phyloP scores from a whole-genome alignment of 2,888 invertebrate species.

The Pycnomerus fuliginosus region DNA sequence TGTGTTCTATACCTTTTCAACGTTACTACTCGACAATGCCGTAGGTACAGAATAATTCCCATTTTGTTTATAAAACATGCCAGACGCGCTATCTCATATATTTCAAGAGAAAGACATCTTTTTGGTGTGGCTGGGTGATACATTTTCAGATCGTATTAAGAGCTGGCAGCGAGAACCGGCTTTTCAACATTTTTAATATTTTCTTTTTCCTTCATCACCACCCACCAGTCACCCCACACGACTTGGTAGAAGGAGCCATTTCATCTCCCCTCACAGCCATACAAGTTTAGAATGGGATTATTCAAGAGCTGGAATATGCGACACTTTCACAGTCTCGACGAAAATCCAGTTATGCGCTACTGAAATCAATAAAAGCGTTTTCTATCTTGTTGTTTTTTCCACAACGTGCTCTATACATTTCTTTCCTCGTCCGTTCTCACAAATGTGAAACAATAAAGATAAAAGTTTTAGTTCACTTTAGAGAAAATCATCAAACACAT shows the following conservation, averaged over 20 bases:
- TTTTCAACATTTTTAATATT: slow-evolving; percentile 34
- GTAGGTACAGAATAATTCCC: too few relatives aligned
- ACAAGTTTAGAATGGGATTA: slow-evolving; percentile 38
- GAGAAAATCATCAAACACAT: slow-evolving; percentile 39
- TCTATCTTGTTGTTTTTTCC: slow-evolving; percentile 40
- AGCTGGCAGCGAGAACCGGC: slow-evolving; percentile 34
- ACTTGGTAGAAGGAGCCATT: slow-evolving; percentile 45
- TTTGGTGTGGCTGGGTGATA: too few relatives aligned
- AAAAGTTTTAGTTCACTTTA: slow-evolving; percentile 39
- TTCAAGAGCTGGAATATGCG: neutral
- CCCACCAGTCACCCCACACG: slow-evolving; percentile 36
- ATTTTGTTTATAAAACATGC: too few relatives aligned
- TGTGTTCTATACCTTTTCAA: too few relatives aligned
- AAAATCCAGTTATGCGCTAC: slow-evolving; percentile 66
- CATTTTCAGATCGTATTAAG: too few relatives aligned
- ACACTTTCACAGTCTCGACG: slow-evolving; percentile 42
- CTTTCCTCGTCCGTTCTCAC: slow-evolving; percentile 30
- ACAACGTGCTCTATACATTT: slow-evolving; percentile 31
- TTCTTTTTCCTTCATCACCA: slow-evolving; percentile 34
- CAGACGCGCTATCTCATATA: too few relatives aligned
- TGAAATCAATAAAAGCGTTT: slow-evolving; percentile 68
- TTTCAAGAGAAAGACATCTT: too few relatives aligned
- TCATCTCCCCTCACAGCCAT: slow-evolving; percentile 37
- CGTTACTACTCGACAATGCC: too few relatives aligned
- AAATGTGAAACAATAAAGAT: slow-evolving; percentile 41